Evolutionary conservation across 1,140 invertebrate genomes (phyloP), one percentile per base, ranked within the genome.

Genomic region (Diachasma alloeum): DNA sequence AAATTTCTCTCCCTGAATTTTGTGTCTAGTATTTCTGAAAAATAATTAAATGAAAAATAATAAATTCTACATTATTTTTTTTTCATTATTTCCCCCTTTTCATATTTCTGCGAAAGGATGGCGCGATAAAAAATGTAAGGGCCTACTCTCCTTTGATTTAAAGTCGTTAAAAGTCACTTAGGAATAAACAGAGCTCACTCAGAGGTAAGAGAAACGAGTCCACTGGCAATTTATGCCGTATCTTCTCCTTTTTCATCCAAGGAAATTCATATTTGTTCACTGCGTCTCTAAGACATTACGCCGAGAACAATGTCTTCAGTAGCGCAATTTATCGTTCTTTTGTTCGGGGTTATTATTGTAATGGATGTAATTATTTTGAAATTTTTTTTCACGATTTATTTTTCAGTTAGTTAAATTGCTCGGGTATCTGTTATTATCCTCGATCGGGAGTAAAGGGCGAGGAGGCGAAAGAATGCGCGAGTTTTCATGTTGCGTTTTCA

Each of bases 161-260:
- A 63, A 63, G 59, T 63, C 59, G 59, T 63, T 63, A 63, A 63
- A 63, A 63, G 59, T 63, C 59, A 63, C 59, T 63, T 63, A 63
- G 59, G 59, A 63, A 63, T 63, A 63, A 63, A 63, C 19, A 63
- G 59, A 63, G 59, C 59, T 63, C 59, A 63, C 22, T 63, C 22
- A 63, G 59, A n/a, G 59, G 11, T n/a, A 19, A 63, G 19, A 19
- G 19, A 9, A 63, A 24, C 24, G 10, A 19, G 59, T 63, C 59
- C 59, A 63, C 59, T 15, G 10, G 59, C 22, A 63, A 63, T 63
- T 63, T 63, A 63, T 26, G n/a, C n/a, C n/a, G n/a, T n/a, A n/a
- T n/a, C 26, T 31, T 63, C 39, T 42, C 13, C 13, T 42, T 42
- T 42, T 42, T 42, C 13, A 42, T 42, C 39, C 39, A 42, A 13